These are phyloP conservation scores for Sinocyclocheilus maitianheensis DNA, from an alignment of 2,113 vertebrate species.

Conservation along the genomic window DNA sequence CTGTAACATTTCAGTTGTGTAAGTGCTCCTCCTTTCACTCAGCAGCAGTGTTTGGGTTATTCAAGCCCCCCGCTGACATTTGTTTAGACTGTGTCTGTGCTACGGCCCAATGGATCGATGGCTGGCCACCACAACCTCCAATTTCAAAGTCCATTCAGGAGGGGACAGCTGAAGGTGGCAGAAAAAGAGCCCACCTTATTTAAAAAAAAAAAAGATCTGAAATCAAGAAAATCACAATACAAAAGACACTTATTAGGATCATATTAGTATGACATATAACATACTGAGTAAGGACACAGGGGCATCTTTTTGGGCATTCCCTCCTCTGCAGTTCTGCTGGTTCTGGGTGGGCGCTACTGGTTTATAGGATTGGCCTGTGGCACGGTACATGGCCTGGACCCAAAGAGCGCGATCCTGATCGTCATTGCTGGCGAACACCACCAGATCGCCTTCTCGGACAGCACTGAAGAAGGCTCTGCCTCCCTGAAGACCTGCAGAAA, in stretches of 20 bases:
- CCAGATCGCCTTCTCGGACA: slow-evolving; percentile 92
- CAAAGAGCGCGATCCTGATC: slow-evolving; percentile 91
- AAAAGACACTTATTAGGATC: background rate
- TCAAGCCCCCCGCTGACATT: slow-evolving; percentile 48
- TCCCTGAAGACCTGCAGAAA: slow-evolving; percentile 85
- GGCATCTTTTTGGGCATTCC: slow-evolving; percentile 72
- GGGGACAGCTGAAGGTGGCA: slow-evolving; percentile 10
- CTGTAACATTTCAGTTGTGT: slow-evolving; percentile 29
- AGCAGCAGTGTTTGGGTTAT: slow-evolving; percentile 46
- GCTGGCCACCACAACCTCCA: slow-evolving; percentile 17
- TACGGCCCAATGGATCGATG: slow-evolving; percentile 47
- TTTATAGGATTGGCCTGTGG: slow-evolving; percentile 96
- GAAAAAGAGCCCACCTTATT: slow-evolving; percentile 28
- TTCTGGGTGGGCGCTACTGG: slow-evolving; percentile 83
- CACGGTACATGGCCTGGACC: slow-evolving; percentile 97
- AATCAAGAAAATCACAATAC: background rate
- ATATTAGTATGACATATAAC: slow-evolving; percentile 58
- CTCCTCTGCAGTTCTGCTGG: slow-evolving; percentile 86
- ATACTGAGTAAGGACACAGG: slow-evolving; percentile 81
- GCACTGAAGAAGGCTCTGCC: slow-evolving; percentile 92
- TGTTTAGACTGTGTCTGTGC: slow-evolving; percentile 47
- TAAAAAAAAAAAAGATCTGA: background rate
- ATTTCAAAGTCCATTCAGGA: slow-evolving; percentile 25
- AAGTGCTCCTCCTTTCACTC: slow-evolving; percentile 39
- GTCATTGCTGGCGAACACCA: slow-evolving; percentile 92